phyloP scores from a whole-genome alignment of 1,140 invertebrate genomes.

The Acromyrmex echinatior region DNA sequence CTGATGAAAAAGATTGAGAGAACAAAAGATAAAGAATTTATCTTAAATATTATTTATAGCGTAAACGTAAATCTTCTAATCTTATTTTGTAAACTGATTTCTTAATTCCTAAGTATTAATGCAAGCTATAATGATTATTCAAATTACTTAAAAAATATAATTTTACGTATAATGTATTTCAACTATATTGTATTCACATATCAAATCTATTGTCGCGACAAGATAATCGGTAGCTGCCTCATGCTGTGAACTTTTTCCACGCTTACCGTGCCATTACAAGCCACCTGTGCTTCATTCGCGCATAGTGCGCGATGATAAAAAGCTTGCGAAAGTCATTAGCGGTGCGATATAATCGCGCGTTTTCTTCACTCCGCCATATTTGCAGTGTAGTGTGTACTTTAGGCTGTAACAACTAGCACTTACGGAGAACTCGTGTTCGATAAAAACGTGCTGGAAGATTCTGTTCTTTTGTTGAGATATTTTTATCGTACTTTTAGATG shows the following conservation, averaged over 20 bases:
- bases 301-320: constrained; percentile 59
- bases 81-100: neutral
- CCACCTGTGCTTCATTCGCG: constrained; percentile 58
- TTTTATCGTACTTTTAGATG: constrained; percentile 5
- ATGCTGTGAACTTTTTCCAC: constrained; percentile 53
- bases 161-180: neutral
- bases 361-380: constrained; percentile 45
- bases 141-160: constrained; percentile 5
- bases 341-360: constrained; percentile 54
- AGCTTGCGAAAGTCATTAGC: constrained; percentile 63
- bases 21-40: no score
- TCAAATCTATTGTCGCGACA: constrained; percentile 11
- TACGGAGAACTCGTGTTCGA: constrained; percentile 22
- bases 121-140: neutral
- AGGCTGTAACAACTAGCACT: constrained; percentile 18
- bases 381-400: constrained; percentile 40
- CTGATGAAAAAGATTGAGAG: no score
- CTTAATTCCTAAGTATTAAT: neutral
- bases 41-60: neutral
- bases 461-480: neutral
- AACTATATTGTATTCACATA: neutral
- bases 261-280: constrained; percentile 37
- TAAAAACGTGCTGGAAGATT: neutral
- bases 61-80: neutral
- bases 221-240: constrained; percentile 24